Evolutionary conservation across 35 echinoderm and acorn worm species (phyloP).

Genomic region (Antedon bifida): DNA sequence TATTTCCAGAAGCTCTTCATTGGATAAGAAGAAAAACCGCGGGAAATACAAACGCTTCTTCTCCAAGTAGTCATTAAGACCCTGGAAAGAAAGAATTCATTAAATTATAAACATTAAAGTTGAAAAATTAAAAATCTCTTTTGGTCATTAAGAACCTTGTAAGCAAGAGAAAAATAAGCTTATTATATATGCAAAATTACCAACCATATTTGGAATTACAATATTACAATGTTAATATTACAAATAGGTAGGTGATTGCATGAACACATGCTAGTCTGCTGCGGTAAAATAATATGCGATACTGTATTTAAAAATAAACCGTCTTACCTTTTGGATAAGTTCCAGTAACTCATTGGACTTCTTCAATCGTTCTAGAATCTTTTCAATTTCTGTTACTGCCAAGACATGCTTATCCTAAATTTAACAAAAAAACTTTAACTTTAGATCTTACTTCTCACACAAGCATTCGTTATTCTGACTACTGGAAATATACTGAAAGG

Average conservation of each 20-base stretch:
- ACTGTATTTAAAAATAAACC: not conserved
- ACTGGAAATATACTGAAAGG: not conserved
- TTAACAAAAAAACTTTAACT: not conserved
- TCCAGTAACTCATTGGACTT: conserved; percentile 97
- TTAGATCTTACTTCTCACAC: not conserved
- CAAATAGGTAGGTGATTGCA: too few species aligned
- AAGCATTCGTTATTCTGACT: not conserved
- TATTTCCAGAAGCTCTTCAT: conserved; percentile 95
- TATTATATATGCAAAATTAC: too few species aligned
- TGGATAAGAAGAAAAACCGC: conserved; percentile 98
- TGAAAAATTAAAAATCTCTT: too few species aligned
- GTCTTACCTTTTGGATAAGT: conserved; percentile 88
- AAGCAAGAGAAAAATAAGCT: too few species aligned
- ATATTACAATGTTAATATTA: too few species aligned
- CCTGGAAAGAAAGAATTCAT: conserved; percentile 30
- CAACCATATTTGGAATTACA: too few species aligned
- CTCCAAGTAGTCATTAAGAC: conserved; percentile 97
- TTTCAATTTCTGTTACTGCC: conserved; percentile 95
- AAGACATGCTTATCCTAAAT: conserved; percentile 99
- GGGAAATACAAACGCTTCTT: conserved; percentile 99
- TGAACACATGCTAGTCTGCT: too few species aligned
- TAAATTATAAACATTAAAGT: not conserved
- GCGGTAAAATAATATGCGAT: too few species aligned
- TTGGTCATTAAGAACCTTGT: too few species aligned
- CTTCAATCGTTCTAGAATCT: conserved; percentile 94